Conservation (phyloP, 1,140 invertebrate species). For the Chlorops oryzae region DNA sequence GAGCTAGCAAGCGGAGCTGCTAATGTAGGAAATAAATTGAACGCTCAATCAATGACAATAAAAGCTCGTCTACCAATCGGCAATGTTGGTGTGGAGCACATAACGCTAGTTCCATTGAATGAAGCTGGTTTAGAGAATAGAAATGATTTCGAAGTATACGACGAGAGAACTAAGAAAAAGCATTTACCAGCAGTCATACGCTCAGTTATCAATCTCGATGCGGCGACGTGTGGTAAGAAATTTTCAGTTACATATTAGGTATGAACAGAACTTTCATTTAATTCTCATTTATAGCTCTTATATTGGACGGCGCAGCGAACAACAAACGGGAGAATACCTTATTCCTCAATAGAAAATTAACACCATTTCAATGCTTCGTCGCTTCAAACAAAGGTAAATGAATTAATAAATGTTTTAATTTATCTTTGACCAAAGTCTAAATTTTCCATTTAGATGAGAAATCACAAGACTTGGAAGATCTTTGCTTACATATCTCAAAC, state of each 20-base stretch:
- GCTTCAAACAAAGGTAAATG: conserved; percentile 17
- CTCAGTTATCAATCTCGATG: conserved; percentile 31
- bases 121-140: neutral
- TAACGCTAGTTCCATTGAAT: conserved; percentile 23
- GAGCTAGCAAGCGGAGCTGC: conserved; percentile 50
- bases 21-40: conserved; percentile 17
- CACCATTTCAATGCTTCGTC: conserved; percentile 56
- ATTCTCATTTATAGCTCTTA: conserved; percentile 18
- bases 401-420: neutral
- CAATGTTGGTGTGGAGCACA: conserved; percentile 23
- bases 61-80: conserved; percentile 20
- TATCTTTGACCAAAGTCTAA: neutral
- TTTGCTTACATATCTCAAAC: conserved; percentile 51
- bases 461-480: conserved; percentile 47
- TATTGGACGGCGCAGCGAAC: conserved; percentile 36
- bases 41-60: conserved; percentile 33
- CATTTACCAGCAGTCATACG: conserved; percentile 24
- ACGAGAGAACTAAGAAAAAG: conserved; percentile 19
- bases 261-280: neutral
- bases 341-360: conserved; percentile 62
- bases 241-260: neutral
- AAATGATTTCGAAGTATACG: conserved; percentile 16
- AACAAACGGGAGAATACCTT: conserved; percentile 35
- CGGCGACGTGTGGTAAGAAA: conserved; percentile 28
- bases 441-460: conserved; percentile 1